Evolutionary conservation across 2,888 invertebrate genomes (phyloP).

Genomic region (Empis stercorea): DNA sequence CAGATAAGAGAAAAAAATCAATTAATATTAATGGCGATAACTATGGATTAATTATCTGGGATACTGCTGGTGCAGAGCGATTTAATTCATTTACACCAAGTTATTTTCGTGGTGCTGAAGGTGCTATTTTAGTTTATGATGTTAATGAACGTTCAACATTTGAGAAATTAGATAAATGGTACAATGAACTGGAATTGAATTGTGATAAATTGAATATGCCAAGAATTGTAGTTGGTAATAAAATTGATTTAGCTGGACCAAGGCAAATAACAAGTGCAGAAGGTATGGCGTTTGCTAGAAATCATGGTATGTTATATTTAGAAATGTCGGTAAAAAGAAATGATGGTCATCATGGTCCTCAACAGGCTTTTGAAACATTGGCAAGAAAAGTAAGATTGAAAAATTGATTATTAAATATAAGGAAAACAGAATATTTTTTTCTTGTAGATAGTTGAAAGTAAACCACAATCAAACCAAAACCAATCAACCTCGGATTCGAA

Average conservation of each 20-base stretch:
- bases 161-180: conserved; percentile 82
- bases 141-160: conserved; percentile 71
- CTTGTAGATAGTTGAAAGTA: neutral
- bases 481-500: no score
- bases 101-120: conserved; percentile 88
- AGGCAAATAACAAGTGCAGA: conserved; percentile 81
- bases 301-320: conserved; percentile 90
- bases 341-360: conserved; percentile 90
- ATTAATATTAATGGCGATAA: conserved; percentile 84
- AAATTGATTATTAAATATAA: neutral
- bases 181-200: conserved; percentile 88
- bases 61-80: conserved; percentile 90
- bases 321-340: conserved; percentile 96
- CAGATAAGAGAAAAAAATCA: conserved; percentile 93
- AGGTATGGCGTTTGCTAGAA: conserved; percentile 87
- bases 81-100: conserved; percentile 89
- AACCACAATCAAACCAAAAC: neutral
- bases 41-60: conserved; percentile 91
- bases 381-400: conserved; percentile 72
- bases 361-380: conserved; percentile 91
- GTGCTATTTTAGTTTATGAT: conserved; percentile 88
- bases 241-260: conserved; percentile 83
- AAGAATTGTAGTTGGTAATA: conserved; percentile 96
- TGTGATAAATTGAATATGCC: conserved; percentile 85
- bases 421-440: neutral